A percentile compares a stretch with the other conserved stretches of the same genome.
These are phyloP conservation scores for Notothenia rossii DNA, from an alignment of 2,113 vertebrate genomes.

Conservation along the genomic window DNA sequence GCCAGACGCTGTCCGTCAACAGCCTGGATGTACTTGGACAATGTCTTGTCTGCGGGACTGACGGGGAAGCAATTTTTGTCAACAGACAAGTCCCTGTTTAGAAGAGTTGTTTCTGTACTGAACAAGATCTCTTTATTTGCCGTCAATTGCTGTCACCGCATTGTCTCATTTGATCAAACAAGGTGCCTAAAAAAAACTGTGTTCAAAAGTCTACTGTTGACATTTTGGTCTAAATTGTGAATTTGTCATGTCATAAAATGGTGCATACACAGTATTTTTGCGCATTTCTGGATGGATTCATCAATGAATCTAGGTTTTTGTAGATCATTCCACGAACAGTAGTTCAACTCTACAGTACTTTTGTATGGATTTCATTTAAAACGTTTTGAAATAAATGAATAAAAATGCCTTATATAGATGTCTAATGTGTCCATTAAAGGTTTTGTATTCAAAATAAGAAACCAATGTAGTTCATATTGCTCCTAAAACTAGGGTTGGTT, in stretches of 20 bases:
- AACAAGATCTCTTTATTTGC: slow-evolving; percentile 20
- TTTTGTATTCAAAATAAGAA: neutral
- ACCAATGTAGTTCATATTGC: neutral
- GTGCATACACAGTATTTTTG: neutral
- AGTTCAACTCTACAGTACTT: slow-evolving; percentile 4
- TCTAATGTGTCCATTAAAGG: neutral
- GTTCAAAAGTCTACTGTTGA: neutral
- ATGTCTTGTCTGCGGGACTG: slow-evolving; percentile 96
- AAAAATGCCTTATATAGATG: slow-evolving; percentile 16
- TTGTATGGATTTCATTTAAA: slow-evolving; percentile 44
- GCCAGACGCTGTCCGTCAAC: slow-evolving; percentile 93
- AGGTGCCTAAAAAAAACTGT: neutral
- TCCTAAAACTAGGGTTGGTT: too few species aligned
- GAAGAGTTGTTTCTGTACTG: neutral
- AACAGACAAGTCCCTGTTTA: slow-evolving; percentile 88
- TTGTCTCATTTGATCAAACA: neutral
- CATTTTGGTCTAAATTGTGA: neutral
- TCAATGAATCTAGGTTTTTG: slow-evolving; percentile 10
- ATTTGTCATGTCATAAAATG: neutral
- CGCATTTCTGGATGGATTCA: neutral
- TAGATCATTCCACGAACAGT: slow-evolving; percentile 17
- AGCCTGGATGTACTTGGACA: slow-evolving; percentile 94
- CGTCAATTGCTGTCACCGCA: neutral
- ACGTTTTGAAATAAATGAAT: slow-evolving; percentile 53
- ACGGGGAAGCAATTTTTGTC: slow-evolving; percentile 95